Evolutionary conservation across 2,113 vertebrate genomes (phyloP).

Genomic region (Oncorhynchus clarkii): DNA sequence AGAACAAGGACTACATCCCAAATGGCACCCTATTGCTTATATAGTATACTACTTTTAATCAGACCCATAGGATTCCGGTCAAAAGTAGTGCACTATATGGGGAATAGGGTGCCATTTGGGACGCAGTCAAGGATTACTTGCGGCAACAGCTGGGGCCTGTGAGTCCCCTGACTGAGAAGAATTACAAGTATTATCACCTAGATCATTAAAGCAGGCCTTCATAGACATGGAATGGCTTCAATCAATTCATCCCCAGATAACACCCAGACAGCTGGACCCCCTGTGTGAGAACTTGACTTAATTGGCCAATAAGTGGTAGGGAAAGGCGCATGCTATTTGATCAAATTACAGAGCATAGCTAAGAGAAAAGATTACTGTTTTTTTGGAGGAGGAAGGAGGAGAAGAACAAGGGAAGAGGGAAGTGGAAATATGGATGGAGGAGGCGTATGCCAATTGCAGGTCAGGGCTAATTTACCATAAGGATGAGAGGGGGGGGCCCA

Average conservation of each 20-base stretch:
- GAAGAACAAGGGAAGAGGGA: slow-evolving; percentile 72
- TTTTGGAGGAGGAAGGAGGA: slow-evolving; percentile 73
- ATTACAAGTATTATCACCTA: slow-evolving; percentile 99
- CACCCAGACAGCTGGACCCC: slow-evolving; percentile 97
- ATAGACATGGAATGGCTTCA: slow-evolving; percentile 94
- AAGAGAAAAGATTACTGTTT: slow-evolving; percentile 86
- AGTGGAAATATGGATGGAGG: slow-evolving; percentile 63
- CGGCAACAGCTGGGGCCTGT: slow-evolving; percentile 90
- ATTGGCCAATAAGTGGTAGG: slow-evolving; percentile 99
- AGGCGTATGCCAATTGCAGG: slow-evolving; percentile 64
- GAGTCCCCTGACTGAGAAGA: slow-evolving; percentile 99
- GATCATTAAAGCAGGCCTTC: slow-evolving; percentile 98
- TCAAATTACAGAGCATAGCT: slow-evolving; percentile 87
- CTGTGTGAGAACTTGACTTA: slow-evolving; percentile 99
- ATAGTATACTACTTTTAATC: too few species aligned
- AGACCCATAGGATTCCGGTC: too few species aligned
- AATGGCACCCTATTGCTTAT: too few species aligned
- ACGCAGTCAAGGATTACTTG: slow-evolving; percentile 77
- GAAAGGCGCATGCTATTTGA: slow-evolving; percentile 94
- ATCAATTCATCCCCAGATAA: slow-evolving; percentile 98
- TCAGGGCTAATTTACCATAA: slow-evolving; percentile 36
- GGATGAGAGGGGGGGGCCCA: slow-evolving; percentile 71
- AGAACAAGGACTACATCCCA: too few species aligned
- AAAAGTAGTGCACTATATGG: slow-evolving; percentile 27
- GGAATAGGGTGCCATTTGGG: slow-evolving; percentile 68